Evolutionary conservation across 2,113 vertebrate genomes (phyloP).

Genomic region (Nesoenas mayeri): DNA sequence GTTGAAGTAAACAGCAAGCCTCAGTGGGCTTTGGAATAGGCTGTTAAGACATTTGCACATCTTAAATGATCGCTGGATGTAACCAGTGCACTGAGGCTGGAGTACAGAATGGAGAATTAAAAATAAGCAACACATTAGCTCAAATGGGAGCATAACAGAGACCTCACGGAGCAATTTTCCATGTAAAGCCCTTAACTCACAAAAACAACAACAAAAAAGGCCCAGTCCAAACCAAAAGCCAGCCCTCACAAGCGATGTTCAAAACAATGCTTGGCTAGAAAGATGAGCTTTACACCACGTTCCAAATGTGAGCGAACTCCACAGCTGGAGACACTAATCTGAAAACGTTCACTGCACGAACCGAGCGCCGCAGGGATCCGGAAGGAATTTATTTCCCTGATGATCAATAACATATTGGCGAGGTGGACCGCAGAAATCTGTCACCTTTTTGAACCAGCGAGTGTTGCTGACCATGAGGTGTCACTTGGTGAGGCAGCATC

Average conservation of each 20-base stretch:
- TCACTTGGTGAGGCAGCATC: accelerated
- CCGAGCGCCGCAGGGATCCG: neutral
- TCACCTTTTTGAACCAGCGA: neutral
- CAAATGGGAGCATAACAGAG: conserved; percentile 1
- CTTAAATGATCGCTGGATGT: conserved; percentile 31
- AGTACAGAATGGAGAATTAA: neutral
- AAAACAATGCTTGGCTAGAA: conserved; percentile 50
- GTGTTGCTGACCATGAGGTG: neutral
- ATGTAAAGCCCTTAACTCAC: conserved; percentile 6
- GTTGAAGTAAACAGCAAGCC: conserved; percentile 18
- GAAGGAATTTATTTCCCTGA: neutral
- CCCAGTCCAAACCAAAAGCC: neutral
- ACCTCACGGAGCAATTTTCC: conserved; percentile 45
- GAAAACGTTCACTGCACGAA: neutral
- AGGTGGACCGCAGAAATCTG: neutral
- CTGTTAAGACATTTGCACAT: conserved; percentile 52
- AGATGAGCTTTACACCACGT: neutral
- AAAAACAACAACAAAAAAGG: conserved; percentile 13
- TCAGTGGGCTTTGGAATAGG: conserved; percentile 32
- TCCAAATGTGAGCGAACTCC: neutral
- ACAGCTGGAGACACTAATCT: conserved; percentile 4
- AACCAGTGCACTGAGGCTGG: neutral
- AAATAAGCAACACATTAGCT: conserved; percentile 31
- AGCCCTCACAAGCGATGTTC: conserved; percentile 14
- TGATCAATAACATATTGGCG: neutral